Percentiles rank a stretch among this genome's conserved stretches.
phyloP scores from a whole-genome alignment of 2,888 invertebrate species.

The Tipula lateralis region DNA sequence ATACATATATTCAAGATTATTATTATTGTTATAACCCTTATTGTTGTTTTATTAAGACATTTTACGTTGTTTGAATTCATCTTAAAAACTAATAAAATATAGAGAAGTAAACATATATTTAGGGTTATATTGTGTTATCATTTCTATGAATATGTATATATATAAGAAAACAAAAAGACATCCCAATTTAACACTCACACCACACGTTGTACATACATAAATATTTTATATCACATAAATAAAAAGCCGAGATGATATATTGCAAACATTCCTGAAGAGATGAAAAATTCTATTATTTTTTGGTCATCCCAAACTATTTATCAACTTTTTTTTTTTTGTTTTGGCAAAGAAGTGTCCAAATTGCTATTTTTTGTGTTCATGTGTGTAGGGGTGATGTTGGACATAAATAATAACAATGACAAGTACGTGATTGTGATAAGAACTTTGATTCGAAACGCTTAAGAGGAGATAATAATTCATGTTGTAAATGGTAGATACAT shows the following conservation, averaged over 20 bases:
- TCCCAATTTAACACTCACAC: neutral
- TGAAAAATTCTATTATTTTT: neutral
- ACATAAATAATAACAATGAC: neutral
- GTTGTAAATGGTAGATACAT: neutral
- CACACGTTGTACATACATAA: neutral
- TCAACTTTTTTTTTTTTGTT: neutral
- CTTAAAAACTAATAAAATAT: slow-evolving; percentile 11
- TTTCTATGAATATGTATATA: neutral
- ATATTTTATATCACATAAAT: neutral
- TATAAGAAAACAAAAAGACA: neutral
- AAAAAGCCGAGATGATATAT: neutral
- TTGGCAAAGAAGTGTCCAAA: neutral
- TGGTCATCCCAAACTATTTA: slow-evolving; percentile 24
- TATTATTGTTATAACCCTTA: neutral
- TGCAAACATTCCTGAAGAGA: neutral
- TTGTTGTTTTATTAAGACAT: slow-evolving; percentile 1
- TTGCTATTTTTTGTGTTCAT: neutral
- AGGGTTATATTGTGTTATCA: neutral
- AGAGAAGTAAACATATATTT: neutral
- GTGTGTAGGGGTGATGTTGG: neutral
- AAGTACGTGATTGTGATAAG: slow-evolving; percentile 11
- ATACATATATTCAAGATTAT: neutral
- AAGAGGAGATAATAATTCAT: neutral
- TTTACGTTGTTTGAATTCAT: slow-evolving; percentile 11
- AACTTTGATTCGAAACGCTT: neutral